phyloP scores from a whole-genome alignment of 92 coral and sea anemone genomes.

The Porites cylindrica region DNA sequence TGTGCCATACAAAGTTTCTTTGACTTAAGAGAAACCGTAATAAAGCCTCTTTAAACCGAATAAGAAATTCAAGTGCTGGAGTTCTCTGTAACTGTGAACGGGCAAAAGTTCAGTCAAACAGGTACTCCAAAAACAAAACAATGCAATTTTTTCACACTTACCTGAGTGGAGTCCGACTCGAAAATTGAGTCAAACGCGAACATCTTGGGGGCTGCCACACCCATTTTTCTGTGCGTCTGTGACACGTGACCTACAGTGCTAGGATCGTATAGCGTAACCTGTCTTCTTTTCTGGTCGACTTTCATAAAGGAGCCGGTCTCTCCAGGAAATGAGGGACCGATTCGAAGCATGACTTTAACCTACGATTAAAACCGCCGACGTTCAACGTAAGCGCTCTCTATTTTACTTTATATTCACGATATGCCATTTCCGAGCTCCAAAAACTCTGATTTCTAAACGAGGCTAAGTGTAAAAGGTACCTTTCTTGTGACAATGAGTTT shows the following conservation, averaged over 20 bases:
- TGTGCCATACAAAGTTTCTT: too few species aligned
- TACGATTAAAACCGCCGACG: slow-evolving; percentile 11
- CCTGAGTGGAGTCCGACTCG: slow-evolving; percentile 93
- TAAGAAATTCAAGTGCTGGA: too few species aligned
- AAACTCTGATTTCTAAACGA: too few species aligned
- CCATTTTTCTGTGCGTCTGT: slow-evolving; percentile 91
- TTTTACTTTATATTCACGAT: too few species aligned
- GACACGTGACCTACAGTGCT: slow-evolving; percentile 97
- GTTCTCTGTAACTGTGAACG: too few species aligned
- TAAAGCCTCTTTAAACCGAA: too few species aligned
- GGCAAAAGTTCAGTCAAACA: too few species aligned
- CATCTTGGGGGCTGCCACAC: slow-evolving; percentile 99
- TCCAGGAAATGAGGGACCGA: slow-evolving; percentile 98
- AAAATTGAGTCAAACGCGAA: slow-evolving; percentile 97
- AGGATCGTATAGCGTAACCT: slow-evolving; percentile 96
- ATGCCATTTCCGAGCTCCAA: too few species aligned
- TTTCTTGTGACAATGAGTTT: too few species aligned
- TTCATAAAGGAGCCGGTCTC: slow-evolving; percentile 99
- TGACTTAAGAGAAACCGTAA: too few species aligned
- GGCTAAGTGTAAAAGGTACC: too few species aligned
- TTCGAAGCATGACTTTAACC: slow-evolving; percentile 98
- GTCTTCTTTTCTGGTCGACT: slow-evolving; percentile 89
- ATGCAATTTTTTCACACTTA: slow-evolving; percentile 2
- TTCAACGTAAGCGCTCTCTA: neutral
- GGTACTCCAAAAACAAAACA: too few species aligned